These are phyloP conservation scores for Galleria mellonella DNA, from an alignment of 1,140 invertebrate genomes.

Conservation along the genomic window DNA sequence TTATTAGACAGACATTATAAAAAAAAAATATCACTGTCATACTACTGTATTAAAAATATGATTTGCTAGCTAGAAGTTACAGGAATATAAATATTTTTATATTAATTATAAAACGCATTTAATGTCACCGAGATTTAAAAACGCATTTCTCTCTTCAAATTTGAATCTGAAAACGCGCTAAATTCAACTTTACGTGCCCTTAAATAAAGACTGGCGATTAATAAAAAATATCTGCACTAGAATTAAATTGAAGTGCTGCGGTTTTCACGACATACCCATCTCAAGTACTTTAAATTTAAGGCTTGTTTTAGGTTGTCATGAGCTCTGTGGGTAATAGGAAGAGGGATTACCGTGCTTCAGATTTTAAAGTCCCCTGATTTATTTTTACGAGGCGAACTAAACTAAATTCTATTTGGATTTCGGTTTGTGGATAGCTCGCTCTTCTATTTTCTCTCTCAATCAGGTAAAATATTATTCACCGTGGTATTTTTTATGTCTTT, in stretches of 20 bases:
- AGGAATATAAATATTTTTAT: no score
- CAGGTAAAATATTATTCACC: no score
- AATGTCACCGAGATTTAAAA: conserved; percentile 5
- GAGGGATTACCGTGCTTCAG: conserved; percentile 37
- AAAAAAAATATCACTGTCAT: no score
- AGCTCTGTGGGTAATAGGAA: conserved; percentile 28
- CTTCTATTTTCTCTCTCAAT: neutral
- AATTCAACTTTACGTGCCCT: conserved; percentile 26
- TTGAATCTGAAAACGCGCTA: conserved; percentile 8
- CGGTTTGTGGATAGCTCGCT: conserved; percentile 7
- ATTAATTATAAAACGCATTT: no score
- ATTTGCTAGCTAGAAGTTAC: no score
- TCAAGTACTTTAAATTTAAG: conserved; percentile 19
- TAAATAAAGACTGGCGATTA: conserved; percentile 29
- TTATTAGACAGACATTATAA: no score
- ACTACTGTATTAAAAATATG: no score
- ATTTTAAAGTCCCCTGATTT: conserved; percentile 49
- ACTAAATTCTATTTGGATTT: conserved; percentile 35
- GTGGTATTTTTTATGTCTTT: no score
- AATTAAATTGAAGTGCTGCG: conserved; percentile 18
- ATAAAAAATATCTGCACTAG: conserved; percentile 13
- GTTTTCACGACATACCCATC: conserved; percentile 21
- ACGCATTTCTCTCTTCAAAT: neutral
- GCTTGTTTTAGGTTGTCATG: conserved; percentile 16
- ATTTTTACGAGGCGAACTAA: conserved; percentile 44